Evolutionary conservation across 2,888 invertebrate species (phyloP), one percentile per base, ranked within the genome.

Genomic region (Coenonympha glycerion): DNA sequence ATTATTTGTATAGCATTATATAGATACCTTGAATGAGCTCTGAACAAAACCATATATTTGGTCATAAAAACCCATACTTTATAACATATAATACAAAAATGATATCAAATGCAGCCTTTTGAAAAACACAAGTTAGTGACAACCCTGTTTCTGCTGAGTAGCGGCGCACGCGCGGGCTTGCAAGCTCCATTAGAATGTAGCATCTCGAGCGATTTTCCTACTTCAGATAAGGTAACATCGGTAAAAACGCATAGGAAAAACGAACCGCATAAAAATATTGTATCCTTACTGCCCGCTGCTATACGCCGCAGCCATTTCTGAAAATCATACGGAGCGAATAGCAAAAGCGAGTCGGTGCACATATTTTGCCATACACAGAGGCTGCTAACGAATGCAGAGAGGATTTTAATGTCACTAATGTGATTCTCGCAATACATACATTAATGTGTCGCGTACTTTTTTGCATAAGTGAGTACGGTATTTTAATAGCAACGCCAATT

Each of bases 251-350:
- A 65, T 65, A 76, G 77, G 79, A 83, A 86, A 86, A 85, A 86
- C 80, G 70, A 40, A 70, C 66, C 58, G 79, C 78, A 86, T 87
- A 87, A 85, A 87, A 87, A 87, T 86, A 87, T 87, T 85, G 85
- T 79, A 85, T 82, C 79, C 83, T 76, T 77, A 71, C 72, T 74
- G 28, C 46, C 36, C 11, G 13, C 46, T 24, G 73, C 74, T 80
- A 82, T 86, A 83, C 71, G 76, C 73, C 68, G 69, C 72, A 66
- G 75, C 83, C 86, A 80, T 84, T 86, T 87, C 86, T 86, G 87
- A 87, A 85, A 87, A 87, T 87, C 87, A 87, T 85, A 85, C 87
- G 85, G 85, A 77, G 80, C 78, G 76, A 66, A 72, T 70, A 71
- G 75, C 73, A 69, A 66, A 69, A 77, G 72, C 80, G 59, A 76